Base-by-base conservation (phyloP, 2,797 vertebrate species). In the Tadarida brasiliensis region DNA sequence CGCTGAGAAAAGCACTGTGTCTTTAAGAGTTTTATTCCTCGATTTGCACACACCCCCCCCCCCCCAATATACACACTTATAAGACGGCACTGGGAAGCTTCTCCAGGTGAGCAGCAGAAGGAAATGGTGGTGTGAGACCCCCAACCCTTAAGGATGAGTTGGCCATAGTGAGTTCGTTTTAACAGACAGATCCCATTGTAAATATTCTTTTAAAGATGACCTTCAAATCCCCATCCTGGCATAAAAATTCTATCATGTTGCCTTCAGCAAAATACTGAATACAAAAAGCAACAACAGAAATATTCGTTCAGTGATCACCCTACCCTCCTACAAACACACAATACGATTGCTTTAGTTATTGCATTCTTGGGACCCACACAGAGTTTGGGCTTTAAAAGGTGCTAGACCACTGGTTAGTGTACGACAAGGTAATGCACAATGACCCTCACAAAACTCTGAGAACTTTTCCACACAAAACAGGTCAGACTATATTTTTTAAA, bases 1-100 rank as follows among this genome's bases (percentile, higher is more conserved):
- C 57, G 33, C 7, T n/a, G 33, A 80, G 44, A 57, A 90, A 70
- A 68, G 8, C 2, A 12, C 35, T 33, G 5, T 63, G 82, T 28
- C 61, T 90, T 87, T 71, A 57, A 87, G 85, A 89, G n/a, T 8
- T 89, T 67, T 67, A 78, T 47, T 91, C 14, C 78, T 68, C 49
- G 19, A n/a, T 44, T 17, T 5, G 7, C 14, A n/a, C n/a, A n/a
- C n/a, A 35, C 19, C 28, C 44, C 10, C 16, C 30, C 0, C 11
- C 7, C 57, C 11, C 28, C 47, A 33, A 39, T 7, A 84, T 19
- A 77, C 61, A 87, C 4, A 10, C 16, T 24, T 24, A 49, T 12
- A 56, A 30, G 15, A 82, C n/a, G 67, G 26, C 22, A 24, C 33
- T 47, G 39, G 30, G 56, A 87, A 77, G 20, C 51, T 78, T 84